Conservation (phyloP, 2,797 vertebrate genomes). For the Pantherophis vulpinus region DNA sequence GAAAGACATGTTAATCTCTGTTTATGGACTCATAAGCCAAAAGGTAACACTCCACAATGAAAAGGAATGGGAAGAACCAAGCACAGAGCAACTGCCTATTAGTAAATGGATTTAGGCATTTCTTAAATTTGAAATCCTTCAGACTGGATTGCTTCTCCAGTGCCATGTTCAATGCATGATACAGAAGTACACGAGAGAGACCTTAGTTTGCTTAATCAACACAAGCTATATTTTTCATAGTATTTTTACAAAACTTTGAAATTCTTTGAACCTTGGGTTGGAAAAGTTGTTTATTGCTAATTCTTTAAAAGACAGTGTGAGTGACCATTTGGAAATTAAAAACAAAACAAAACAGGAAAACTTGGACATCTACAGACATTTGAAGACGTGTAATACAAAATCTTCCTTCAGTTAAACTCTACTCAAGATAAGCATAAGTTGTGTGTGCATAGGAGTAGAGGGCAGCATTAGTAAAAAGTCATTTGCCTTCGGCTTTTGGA, state of each 20-base stretch:
- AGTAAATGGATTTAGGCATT: not conserved
- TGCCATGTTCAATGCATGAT: not conserved
- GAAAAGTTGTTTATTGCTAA: conserved; percentile 47
- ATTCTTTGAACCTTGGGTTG: not conserved
- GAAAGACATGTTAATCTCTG: not conserved
- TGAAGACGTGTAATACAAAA: conserved; percentile 58
- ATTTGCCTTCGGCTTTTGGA: not conserved
- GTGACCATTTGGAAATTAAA: conserved; percentile 51
- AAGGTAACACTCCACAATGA: not conserved
- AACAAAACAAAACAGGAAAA: conserved; percentile 52
- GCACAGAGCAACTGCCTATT: not conserved
- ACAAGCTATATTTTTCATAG: not conserved
- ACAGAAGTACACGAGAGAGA: not conserved
- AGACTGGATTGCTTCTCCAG: not conserved
- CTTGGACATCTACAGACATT: conserved; percentile 73
- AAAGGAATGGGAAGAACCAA: not conserved
- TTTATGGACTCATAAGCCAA: not conserved
- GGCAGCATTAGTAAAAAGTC: not conserved
- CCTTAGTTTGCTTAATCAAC: not conserved
- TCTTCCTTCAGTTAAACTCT: not conserved
- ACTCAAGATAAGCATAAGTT: not conserved
- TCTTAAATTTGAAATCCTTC: not conserved
- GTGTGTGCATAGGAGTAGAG: not conserved
- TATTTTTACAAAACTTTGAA: not conserved
- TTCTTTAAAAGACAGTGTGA: conserved; percentile 49